Evolutionary conservation across 2,113 vertebrate species (phyloP).

Genomic region (Tinamus guttatus): DNA sequence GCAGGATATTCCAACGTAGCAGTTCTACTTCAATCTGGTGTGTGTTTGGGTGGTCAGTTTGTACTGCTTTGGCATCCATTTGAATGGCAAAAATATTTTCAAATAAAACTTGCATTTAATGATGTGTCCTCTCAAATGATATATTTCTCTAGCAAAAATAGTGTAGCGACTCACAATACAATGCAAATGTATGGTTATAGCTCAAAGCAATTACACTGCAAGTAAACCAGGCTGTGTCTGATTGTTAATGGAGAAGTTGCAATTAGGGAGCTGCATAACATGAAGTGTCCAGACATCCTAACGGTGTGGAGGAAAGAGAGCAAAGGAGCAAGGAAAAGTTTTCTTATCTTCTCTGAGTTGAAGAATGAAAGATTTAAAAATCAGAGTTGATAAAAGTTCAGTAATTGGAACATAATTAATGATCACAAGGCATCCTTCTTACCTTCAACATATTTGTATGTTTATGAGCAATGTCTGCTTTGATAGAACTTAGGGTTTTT

Average conservation of each 20-base stretch:
- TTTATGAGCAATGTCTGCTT: not conserved
- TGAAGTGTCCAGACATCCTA: not conserved
- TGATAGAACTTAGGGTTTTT: no score
- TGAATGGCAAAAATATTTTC: not conserved
- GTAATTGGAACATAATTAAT: not conserved
- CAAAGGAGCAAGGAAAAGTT: not conserved
- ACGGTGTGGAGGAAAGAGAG: not conserved
- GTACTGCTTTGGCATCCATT: not conserved
- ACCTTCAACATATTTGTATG: not conserved
- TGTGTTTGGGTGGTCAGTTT: not conserved
- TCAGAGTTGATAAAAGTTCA: not conserved
- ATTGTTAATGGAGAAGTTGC: not conserved
- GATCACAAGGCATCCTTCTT: not conserved
- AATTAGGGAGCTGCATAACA: not conserved
- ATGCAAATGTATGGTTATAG: not conserved
- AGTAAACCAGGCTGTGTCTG: not conserved
- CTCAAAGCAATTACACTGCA: not conserved
- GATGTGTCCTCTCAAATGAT: not conserved
- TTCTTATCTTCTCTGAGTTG: not conserved
- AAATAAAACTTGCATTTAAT: not conserved
- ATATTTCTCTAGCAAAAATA: not conserved
- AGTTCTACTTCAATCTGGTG: not conserved
- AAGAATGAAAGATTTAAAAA: not conserved
- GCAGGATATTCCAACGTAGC: not conserved
- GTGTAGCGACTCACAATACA: not conserved